These are phyloP conservation scores for Microplitis demolitor DNA, from an alignment of 1,140 invertebrate genomes.

Conservation along the genomic window DNA sequence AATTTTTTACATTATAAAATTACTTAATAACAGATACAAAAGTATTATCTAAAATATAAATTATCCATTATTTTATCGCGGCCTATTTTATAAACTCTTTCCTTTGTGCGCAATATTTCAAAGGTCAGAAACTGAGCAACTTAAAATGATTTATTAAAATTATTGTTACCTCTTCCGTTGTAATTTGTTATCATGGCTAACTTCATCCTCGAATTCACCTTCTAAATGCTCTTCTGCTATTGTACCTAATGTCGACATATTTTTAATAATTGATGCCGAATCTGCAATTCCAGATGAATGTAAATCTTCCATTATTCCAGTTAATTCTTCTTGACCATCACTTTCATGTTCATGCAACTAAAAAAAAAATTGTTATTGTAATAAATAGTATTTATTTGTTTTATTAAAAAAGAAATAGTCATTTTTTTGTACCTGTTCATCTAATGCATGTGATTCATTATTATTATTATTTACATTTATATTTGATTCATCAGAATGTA, in stretches of 20 bases:
- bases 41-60: too few relatives aligned
- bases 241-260: slow-evolving; percentile 17
- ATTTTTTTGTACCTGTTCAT: too few relatives aligned
- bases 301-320: slow-evolving; percentile 24
- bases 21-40: too few relatives aligned
- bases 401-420: too few relatives aligned
- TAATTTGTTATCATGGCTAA: neutral
- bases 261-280: slow-evolving; percentile 26
- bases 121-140: too few relatives aligned
- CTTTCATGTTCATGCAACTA: neutral
- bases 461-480: slow-evolving; percentile 38
- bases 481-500: slow-evolving; percentile 3
- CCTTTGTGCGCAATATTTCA: too few relatives aligned
- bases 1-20: too few relatives aligned
- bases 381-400: too few relatives aligned
- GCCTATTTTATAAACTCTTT: too few relatives aligned
- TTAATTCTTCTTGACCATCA: neutral
- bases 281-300: slow-evolving; percentile 28
- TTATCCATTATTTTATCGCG: too few relatives aligned
- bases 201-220: neutral
- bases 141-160: neutral
- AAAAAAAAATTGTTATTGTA: too few relatives aligned
- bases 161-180: neutral
- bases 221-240: slow-evolving; percentile 1
- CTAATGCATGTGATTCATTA: too few relatives aligned